Evolutionary conservation across 2,888 invertebrate genomes (phyloP).

Genomic region (Nudaria mundana): DNA sequence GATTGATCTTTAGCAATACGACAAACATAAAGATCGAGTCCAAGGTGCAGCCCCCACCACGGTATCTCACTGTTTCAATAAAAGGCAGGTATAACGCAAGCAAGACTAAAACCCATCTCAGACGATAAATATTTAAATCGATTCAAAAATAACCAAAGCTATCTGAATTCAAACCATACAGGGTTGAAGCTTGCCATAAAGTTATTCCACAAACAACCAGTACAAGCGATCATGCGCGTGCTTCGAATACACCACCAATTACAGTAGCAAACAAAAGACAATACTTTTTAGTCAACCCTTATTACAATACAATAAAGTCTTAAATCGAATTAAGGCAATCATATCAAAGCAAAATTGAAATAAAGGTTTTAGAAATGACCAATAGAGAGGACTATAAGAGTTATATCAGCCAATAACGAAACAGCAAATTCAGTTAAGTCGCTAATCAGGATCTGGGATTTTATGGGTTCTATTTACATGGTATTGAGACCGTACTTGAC

Average conservation of each 20-base stretch:
- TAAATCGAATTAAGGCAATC: constrained; percentile 12
- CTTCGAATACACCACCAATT: constrained; percentile 54
- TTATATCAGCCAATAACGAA: constrained; percentile 42
- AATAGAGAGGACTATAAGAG: constrained; percentile 36
- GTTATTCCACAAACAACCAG: constrained; percentile 53
- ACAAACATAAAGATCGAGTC: background rate
- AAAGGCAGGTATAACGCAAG: constrained; percentile 6
- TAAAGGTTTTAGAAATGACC: constrained; percentile 34
- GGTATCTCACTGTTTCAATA: too few species aligned
- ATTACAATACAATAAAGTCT: constrained; percentile 34
- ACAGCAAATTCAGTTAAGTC: constrained; percentile 14
- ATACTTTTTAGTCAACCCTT: constrained; percentile 31
- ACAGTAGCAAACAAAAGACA: constrained; percentile 41
- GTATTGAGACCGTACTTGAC: constrained; percentile 47
- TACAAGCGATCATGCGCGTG: constrained; percentile 65
- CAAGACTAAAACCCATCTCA: constrained; percentile 19
- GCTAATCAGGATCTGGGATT: constrained; percentile 32
- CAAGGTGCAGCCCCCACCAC: too few species aligned
- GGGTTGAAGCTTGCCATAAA: constrained; percentile 52
- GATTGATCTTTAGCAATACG: too few species aligned
- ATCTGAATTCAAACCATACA: constrained; percentile 63
- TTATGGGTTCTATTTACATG: constrained; percentile 40
- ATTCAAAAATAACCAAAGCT: constrained; percentile 60
- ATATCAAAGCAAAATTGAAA: constrained; percentile 11
- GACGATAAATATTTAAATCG: constrained; percentile 31